Evolutionary conservation across 1,140 invertebrate genomes (phyloP).

Genomic region (Lepidostoma basale): DNA sequence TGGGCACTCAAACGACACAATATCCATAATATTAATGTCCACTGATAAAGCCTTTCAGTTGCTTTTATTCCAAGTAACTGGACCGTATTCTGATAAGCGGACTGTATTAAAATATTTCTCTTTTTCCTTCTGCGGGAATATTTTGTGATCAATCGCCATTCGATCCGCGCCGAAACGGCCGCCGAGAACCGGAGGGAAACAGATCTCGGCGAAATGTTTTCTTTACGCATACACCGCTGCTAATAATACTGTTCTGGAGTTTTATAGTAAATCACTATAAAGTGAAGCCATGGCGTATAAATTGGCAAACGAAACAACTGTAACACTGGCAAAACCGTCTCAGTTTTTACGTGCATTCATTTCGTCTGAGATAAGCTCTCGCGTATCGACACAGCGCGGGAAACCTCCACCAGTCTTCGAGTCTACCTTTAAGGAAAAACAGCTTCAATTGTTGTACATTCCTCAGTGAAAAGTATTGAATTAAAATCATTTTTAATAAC

Average conservation of each 20-base stretch:
- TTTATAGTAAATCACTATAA: slow-evolving; percentile 44
- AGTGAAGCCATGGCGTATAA: slow-evolving; percentile 41
- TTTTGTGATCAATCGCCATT: slow-evolving; percentile 4
- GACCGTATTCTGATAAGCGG: slow-evolving; percentile 2
- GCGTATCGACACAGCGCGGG: slow-evolving; percentile 20
- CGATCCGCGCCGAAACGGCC: slow-evolving; percentile 1
- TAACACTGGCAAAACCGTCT: slow-evolving; percentile 33
- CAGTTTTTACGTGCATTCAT: slow-evolving; percentile 42
- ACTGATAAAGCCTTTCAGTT: not conserved
- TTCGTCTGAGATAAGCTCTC: slow-evolving; percentile 29
- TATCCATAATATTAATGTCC: no score
- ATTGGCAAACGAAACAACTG: slow-evolving; percentile 43
- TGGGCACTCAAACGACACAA: no score
- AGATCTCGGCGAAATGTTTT: not conserved
- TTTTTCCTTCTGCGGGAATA: not conserved
- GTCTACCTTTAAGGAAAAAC: slow-evolving; percentile 22
- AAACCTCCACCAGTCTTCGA: slow-evolving; percentile 13
- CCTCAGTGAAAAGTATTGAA: not conserved
- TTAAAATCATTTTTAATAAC: not conserved
- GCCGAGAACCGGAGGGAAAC: not conserved
- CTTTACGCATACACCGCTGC: slow-evolving; percentile 3
- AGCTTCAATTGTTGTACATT: slow-evolving; percentile 2
- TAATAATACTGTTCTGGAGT: slow-evolving; percentile 32
- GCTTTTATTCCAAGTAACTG: slow-evolving; percentile 1
- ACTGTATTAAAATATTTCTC: not conserved